Evolutionary conservation across 1,140 invertebrate species (phyloP), one percentile per base, ranked within the genome.

Genomic region (Trichonephila clavata): DNA sequence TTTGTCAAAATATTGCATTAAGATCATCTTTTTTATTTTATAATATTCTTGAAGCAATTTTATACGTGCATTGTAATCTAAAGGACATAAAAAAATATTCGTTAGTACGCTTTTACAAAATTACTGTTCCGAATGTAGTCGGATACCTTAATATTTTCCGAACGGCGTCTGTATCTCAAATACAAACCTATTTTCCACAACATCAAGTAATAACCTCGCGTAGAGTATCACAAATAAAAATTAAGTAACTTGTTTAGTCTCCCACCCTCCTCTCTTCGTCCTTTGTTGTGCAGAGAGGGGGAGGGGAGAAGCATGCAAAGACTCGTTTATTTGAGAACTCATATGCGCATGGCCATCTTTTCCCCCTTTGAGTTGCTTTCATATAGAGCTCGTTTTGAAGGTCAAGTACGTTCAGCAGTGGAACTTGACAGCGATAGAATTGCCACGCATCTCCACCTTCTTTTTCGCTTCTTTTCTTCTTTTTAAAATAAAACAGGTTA

Each of bases 401-500:
- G 71, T 77, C 71, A 77, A 77, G 71, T 77, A 39, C 71, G 71
- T 77, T 77, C 71, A 77, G 71, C 32, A 32, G 7, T 32, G 71
- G 27, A 39, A 77, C 27, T 39, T 18, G 27, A 32, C 14, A 27
- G 24, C 71, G 18, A 39, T 32, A 77, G 71, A 27, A 77, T 39
- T 77, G 32, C 14, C 71, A 4, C 32, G 14, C 27, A 77, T 77
- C 71, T 77, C 71, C 71, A 77, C 71, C 71, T 50, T 50, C 71
- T 16, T 77, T 77, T 24, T 27, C 71, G 4, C 10, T 50, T 24
- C 16, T 32, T 77, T 77, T 77, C 71, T 77, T 77, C 71, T 77
- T 77, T 77, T 77, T 32, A 77, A n/a, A 77, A 77, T 77, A 16
- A 77, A 77, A 77, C 71, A 77, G 71, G 71, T 77, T 77, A 77